Base-by-base conservation (phyloP, 2,797 vertebrate species). In the Perodicticus potto region DNA sequence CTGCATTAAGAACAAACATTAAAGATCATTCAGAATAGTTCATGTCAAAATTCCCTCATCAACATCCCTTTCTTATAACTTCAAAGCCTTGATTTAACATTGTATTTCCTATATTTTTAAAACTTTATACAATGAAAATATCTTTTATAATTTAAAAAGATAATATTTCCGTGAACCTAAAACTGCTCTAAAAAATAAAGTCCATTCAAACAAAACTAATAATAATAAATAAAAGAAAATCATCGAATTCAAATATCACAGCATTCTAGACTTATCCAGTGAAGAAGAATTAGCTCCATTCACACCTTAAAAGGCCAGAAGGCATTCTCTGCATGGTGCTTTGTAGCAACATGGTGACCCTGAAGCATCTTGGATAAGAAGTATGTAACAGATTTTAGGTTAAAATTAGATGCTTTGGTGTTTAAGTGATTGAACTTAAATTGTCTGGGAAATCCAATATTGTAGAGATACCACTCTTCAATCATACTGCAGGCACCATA, bases 401-500 rank as follows among this genome's bases (percentile, higher is more conserved):
- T 94, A 89, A 86, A 95, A 91, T 89, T 22, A 84, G 77, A 86
- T 78, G 77, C 20, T 63, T 86, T 81, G 86, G 53, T 94, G 29
- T 89, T 94, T 93, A 93, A 95, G 93, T 93, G 85, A 69, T 25
- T 87, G 91, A 89, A 77, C 45, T 74, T 89, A 40, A 70, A 17
- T 86, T 70, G 32, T 85, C 45, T 92, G n/a, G 34, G 23, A 95
- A 88, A 86, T 63, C 69, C 1, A 70, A 69, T 53, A 63, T 65
- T 78, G 45, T 55, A 87, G 69, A 95, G 49, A 86, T 9, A 55
- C 72, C 61, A 45, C 45, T 94, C 8, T 72, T 92, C 65, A 77
- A 67, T 84, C 72, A 77, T 23, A 69, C 57, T 23, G 5, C 8
- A 61, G 70, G 49, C 11, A 74, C 27, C 43, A 59, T 0, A 69